These are phyloP conservation scores for Calycopis cecrops DNA, from an alignment of 1,140 invertebrate genomes.

Conservation along the genomic window DNA sequence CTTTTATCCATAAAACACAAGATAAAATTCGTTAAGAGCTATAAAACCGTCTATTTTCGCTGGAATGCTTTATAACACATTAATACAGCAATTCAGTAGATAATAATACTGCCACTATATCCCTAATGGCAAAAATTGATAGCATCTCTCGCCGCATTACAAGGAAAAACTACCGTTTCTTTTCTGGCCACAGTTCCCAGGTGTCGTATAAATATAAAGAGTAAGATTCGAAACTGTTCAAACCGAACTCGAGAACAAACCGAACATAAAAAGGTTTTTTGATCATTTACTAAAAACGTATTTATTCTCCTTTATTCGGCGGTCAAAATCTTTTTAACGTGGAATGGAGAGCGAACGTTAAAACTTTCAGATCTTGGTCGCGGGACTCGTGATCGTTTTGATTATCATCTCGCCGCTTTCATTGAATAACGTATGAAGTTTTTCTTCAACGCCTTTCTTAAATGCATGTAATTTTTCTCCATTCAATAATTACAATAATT, in stretches of 20 bases:
- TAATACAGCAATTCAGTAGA: conserved; percentile 7
- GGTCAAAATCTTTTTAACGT: not conserved
- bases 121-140: conserved; percentile 25
- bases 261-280: conserved; percentile 24
- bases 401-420: too few relatives aligned
- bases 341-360: not conserved
- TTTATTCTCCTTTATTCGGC: not conserved
- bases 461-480: too few relatives aligned
- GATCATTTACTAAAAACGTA: conserved; percentile 20
- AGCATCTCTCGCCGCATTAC: conserved; percentile 22
- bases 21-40: conserved; percentile 10
- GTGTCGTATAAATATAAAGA: conserved; percentile 32
- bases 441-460: too few relatives aligned
- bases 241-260: conserved; percentile 25
- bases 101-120: conserved; percentile 12
- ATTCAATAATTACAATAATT: too few relatives aligned
- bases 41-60: conserved; percentile 7
- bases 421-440: too few relatives aligned
- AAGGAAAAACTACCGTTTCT: conserved; percentile 27
- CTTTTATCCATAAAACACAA: conserved; percentile 1
- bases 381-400: too few relatives aligned
- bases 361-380: too few relatives aligned
- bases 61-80: conserved; percentile 7
- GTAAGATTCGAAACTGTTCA: conserved; percentile 21
- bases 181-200: conserved; percentile 25